Conservation (phyloP, 2,797 vertebrate species). For the Intellagama lesueurii region DNA sequence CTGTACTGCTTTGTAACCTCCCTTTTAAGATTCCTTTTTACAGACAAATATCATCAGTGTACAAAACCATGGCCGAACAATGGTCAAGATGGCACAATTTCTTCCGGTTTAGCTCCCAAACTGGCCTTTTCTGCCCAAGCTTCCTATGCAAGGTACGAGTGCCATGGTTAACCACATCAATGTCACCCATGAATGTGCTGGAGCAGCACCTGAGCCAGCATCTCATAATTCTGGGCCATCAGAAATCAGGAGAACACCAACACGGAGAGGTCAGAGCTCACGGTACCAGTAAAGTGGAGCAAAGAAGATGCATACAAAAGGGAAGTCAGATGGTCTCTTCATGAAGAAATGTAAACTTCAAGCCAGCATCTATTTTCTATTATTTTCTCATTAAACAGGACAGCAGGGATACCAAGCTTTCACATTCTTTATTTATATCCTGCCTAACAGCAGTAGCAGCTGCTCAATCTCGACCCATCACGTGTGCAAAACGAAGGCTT, state of each 20-base stretch:
- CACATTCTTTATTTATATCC: background rate
- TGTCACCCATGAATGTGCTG: too few species aligned
- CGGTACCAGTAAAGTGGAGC: background rate
- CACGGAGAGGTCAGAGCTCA: background rate
- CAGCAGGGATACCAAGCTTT: background rate
- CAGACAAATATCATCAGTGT: background rate
- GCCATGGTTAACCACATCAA: background rate
- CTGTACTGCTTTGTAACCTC: background rate
- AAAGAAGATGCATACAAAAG: background rate
- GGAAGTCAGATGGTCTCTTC: background rate
- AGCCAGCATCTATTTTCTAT: background rate
- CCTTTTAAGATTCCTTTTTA: background rate
- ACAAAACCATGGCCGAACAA: background rate
- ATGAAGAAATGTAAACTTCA: background rate
- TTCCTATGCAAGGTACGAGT: background rate
- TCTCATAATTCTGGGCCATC: background rate
- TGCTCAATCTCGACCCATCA: conserved; percentile 10
- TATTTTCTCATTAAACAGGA: background rate
- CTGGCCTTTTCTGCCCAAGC: background rate
- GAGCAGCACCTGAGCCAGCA: background rate
- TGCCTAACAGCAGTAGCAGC: background rate
- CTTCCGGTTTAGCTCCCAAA: background rate
- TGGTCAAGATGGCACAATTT: background rate
- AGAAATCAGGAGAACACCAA: background rate
- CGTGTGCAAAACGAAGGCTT: conserved; percentile 5